Evolutionary conservation across 2,888 invertebrate genomes (phyloP).

Genomic region (Gari tellinella): DNA sequence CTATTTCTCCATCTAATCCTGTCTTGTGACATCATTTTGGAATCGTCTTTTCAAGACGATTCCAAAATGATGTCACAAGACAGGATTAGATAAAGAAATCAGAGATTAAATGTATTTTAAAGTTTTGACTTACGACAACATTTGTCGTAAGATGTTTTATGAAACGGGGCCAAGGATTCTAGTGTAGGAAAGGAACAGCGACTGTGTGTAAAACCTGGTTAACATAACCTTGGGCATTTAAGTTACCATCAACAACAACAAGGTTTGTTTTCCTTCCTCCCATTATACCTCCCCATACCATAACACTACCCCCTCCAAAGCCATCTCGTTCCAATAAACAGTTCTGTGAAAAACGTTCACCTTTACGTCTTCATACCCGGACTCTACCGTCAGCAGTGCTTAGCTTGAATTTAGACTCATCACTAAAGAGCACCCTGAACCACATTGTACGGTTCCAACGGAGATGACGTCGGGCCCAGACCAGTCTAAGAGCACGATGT

Average conservation of each 20-base stretch:
- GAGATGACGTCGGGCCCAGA: slow-evolving; percentile 4
- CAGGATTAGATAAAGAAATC: no score
- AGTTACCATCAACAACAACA: background rate
- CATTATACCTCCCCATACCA: slow-evolving; percentile 4
- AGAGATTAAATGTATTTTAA: no score
- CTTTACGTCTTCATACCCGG: slow-evolving; percentile 3
- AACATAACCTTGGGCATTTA: background rate
- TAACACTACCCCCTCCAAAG: slow-evolving; percentile 3
- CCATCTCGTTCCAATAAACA: slow-evolving; percentile 2
- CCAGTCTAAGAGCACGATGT: background rate
- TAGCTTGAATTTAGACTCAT: slow-evolving; percentile 4
- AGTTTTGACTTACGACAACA: no score
- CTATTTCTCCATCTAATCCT: no score
- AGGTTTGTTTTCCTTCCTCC: slow-evolving; percentile 1
- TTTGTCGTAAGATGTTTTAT: no score
- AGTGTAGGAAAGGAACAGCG: background rate
- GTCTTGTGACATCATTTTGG: no score
- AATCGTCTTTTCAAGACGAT: no score
- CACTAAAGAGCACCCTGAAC: slow-evolving; percentile 11
- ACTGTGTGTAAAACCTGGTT: background rate
- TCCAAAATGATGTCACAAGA: no score
- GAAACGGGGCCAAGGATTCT: no score
- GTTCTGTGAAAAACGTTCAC: slow-evolving; percentile 3
- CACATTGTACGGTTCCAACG: slow-evolving; percentile 1
- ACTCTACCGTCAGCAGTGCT: slow-evolving; percentile 13